Base-by-base conservation (phyloP, 2,797 vertebrate species). In the Caiman crocodilus region DNA sequence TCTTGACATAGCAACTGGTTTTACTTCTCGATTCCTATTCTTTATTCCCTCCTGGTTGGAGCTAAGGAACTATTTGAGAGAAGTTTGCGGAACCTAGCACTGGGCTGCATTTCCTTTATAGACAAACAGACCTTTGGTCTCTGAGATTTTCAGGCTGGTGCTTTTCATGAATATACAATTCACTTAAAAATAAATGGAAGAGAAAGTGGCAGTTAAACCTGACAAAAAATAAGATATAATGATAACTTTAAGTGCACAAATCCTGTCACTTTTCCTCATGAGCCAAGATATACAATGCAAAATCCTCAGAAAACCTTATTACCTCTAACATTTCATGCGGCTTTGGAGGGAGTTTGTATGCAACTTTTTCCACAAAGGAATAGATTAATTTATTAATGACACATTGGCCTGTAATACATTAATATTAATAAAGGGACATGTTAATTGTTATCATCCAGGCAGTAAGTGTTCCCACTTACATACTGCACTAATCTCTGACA, bases 111-210 rank as follows among this genome's bases (percentile, higher is more conserved):
- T 95, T 92, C 82, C 89, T 94, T 93, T 94, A 91, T 64, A 77
- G 85, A 82, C 95, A 94, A 97, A 95, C 94, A 97, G 94, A 94
- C 63, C 92, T 75, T 87, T 89, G 94, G 84, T 83, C 92, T 92
- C 81, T 83, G 85, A 77, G 89, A 32, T 93, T 71, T 71, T 96
- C 85, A 94, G 92, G 92, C 65, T 30, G 63, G 82, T 6, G 0
- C 79, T 20, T 15, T 67, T 88, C 85, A 69, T 1, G 0, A 94
- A 42, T 76, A 79, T 32, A 21, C 82, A 79, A 81, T 77, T 92
- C 92, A 25, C 25, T 73, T 73, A 94, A 93, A 92, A 94, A 87
- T 90, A 95, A 94, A 92, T 85, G 35, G 60, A 87, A 88, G 90
- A 87, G 75, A 83, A 91, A 63, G 83, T 30, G 73, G 79, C 73